Percentiles rank a stretch among this genome's conserved stretches.
Conservation (phyloP, 2,113 vertebrate genomes). For the Ramphastos sulfuratus region DNA sequence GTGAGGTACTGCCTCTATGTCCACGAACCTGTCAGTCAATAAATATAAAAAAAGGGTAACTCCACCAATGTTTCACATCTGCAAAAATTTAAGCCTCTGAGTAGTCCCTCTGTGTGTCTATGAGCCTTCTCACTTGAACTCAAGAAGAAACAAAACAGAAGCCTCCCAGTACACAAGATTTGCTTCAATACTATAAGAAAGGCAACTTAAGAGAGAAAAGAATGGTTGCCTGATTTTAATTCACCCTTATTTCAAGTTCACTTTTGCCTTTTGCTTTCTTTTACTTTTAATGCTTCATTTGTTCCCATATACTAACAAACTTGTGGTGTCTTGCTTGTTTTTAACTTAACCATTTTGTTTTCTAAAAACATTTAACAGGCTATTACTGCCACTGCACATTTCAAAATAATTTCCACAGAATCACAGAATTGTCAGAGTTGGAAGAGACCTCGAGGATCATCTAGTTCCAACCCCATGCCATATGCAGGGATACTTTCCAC, state of each 20-base stretch:
- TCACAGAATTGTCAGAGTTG: no score
- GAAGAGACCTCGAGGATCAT: no score
- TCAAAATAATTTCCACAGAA: not conserved
- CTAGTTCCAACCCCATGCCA: no score
- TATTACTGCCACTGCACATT: not conserved
- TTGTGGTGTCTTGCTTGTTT: not conserved
- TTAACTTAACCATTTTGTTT: not conserved
- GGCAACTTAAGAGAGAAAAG: not conserved
- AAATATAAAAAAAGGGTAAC: constrained; percentile 18
- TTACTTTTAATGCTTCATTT: not conserved
- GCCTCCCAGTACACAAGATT: not conserved
- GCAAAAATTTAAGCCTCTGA: constrained; percentile 18
- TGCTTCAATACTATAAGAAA: not conserved
- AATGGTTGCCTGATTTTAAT: not conserved
- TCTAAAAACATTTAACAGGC: not conserved
- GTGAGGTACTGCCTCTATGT: not conserved
- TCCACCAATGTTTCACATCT: not conserved
- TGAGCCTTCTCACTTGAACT: not conserved
- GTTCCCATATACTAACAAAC: not conserved
- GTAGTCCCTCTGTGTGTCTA: not conserved
- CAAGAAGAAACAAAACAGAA: constrained; percentile 21
- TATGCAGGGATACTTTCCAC: no score
- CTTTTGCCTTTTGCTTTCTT: not conserved
- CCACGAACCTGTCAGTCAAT: not conserved
- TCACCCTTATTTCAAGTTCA: not conserved